These are phyloP conservation scores for Ceyx cyanopectus DNA, from an alignment of 2,113 vertebrate genomes.

Conservation along the genomic window DNA sequence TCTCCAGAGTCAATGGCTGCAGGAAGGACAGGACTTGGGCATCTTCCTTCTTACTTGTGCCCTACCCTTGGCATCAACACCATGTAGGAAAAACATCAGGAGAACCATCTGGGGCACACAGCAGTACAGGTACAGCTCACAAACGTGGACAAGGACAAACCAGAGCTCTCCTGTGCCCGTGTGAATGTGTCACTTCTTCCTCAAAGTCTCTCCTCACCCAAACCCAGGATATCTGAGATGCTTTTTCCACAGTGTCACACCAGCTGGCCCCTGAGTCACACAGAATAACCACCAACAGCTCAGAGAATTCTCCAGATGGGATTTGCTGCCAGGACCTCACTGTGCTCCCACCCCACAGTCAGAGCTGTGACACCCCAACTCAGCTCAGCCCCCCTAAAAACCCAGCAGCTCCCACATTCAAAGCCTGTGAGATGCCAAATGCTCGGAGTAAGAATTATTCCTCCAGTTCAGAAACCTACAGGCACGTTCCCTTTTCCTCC, in stretches of 20 bases:
- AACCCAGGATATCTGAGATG: neutral
- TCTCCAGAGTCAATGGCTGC: neutral
- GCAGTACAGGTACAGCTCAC: neutral
- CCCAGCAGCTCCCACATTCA: neutral
- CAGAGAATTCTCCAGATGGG: fast-evolving
- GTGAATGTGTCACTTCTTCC: neutral
- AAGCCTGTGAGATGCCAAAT: neutral
- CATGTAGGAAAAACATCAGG: neutral
- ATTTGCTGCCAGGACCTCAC: neutral
- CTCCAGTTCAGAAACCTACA: neutral
- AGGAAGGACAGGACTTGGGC: neutral
- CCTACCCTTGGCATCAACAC: neutral
- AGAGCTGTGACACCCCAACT: neutral
- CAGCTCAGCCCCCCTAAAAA: fast-evolving
- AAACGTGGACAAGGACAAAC: fast-evolving
- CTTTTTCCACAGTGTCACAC: fast-evolving
- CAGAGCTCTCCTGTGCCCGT: fast-evolving
- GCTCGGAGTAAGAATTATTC: fast-evolving
- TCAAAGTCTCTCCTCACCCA: neutral
- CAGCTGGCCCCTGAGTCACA: neutral
- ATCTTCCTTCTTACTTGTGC: neutral
- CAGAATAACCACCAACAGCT: fast-evolving
- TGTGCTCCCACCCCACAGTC: fast-evolving
- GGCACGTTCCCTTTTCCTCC: conserved; percentile 20
- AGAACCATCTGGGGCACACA: fast-evolving